Evolutionary conservation across 1,140 invertebrate genomes (phyloP), one percentile per base, ranked within the genome.

Genomic region (Drosophila kanapiae): DNA sequence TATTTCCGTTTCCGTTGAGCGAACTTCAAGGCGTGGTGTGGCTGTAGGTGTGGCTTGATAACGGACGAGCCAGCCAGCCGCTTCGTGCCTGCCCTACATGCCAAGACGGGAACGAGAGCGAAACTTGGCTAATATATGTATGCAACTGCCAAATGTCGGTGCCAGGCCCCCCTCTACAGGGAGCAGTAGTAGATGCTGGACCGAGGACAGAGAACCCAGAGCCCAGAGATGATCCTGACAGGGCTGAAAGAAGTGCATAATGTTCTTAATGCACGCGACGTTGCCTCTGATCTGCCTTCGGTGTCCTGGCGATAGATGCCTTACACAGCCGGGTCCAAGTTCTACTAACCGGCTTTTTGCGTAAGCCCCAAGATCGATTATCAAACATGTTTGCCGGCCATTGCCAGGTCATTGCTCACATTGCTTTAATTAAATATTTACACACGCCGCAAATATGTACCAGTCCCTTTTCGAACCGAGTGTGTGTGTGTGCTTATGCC

Each of bases 1-100:
- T 77, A 82, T 81, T 82, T 82, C 80, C 80, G 80, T 78, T 82
- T 82, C 80, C 80, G 80, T 56, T 70, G 37, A 60, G 47, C 61
- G 61, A 76, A 65, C 53, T 65, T 42, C 10, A 14, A 38, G 67
- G 67, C n/a, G 42, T 40, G 29, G 35, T 63, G 23, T 3, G 23
- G 23, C 23, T n/a, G n/a, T n/a, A 13, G 49, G 49, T 23, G 47
- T 38, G 18, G 43, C 13, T n/a, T n/a, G n/a, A n/a, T n/a, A n/a
- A n/a, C n/a, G n/a, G 43, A 13, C 18, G 11, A 13, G 16, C 42
- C 42, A 38, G 37, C 37, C 37, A 9, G 14, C 3, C 38, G 14
- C 7, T 10, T 43, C n/a, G 40, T 43, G 23, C 23, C 23, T 3
- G n/a, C 31, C 14, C 14, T 9, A 16, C 27, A 33, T 51, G 29